Base-by-base conservation (phyloP, 2,113 vertebrate genomes). In the Sceloporus undulatus region DNA sequence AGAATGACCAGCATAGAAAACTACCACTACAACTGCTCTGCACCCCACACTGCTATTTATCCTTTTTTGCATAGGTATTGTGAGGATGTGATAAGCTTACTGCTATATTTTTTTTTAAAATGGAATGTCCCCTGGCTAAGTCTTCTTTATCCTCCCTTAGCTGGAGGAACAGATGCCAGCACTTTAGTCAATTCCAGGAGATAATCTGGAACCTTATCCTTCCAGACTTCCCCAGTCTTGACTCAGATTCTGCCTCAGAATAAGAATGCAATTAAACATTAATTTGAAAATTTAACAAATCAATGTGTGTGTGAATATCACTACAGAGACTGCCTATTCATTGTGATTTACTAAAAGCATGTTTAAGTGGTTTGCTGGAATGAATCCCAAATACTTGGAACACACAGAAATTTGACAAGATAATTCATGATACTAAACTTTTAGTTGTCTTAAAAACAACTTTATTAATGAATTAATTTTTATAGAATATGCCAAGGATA, bases 211-310 rank as follows among this genome's bases (percentile, higher is more conserved):
- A 62, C 18, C 13, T 62, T 3, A 62, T 62, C 59, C 59, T 62
- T 62, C 59, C 16, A 62, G 14, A 3, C 13, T 62, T 62, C 59
- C 13, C 59, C 18, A 14, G 13, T 18, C 0, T 0, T 56, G 48
- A 4, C 59, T 13, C 29, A 48, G 10, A 13, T 82, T n/a, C 68
- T 71, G 82, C 56, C 10, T 84, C 8, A 75, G 71, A 75, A 52
- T 9, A 13, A 62, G 18, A 62, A 87, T 79, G 62, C 40, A 87
- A 29, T 9, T n/a, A 73, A 71, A 52, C n/a, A 1, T 0, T n/a
- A 29, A 1, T 66, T 25, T 65, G 52, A 78, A 48, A n/a, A 40
- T 59, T 85, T 29, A 82, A 65, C 81, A 62, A 27, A 38, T 27
- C 6, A 25, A 38, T 38, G 25, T 54, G n/a, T 75, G 70, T 29